Base-by-base conservation (phyloP, 2,113 vertebrate genomes). In the Actinemys pallida region DNA sequence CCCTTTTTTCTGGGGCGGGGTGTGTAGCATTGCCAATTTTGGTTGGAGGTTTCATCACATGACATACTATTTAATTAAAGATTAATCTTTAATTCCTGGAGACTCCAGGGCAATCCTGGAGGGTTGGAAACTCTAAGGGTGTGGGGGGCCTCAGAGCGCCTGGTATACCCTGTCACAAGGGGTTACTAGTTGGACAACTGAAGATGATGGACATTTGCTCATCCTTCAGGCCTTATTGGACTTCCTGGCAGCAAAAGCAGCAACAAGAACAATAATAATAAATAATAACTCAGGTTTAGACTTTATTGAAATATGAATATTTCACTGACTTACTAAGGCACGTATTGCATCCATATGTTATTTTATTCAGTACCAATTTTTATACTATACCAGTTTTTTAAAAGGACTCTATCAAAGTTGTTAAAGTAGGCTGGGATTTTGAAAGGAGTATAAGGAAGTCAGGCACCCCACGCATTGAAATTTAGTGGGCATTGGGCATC, bases 191-290 rank as follows among this genome's bases (percentile, higher is more conserved):
- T 95, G 94, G 94, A 95, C 95, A 95, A 86, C 89, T 93, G 95
- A 97, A 91, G 88, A 83, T 97, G 96, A 97, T 92, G 97, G 94
- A 96, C 93, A 96, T 97, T 95, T 96, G 89, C 96, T 96, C 95
- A 96, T 88, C 95, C 76, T 94, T 83, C 86, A 95, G 93, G 90
- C 94, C 94, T 96, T 95, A 81, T 75, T 94, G 94, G 95, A 92
- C 95, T 95, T 97, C 96, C 95, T 96, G 94, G 94, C 94, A 96
- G 87, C 87, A 95, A 65, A 69, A 87, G 49, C 4, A 2, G 25
- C 86, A 35, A 35, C 14, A 65, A 17, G 6, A 35, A 35, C 10
- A 57, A 27, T 57, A 57, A 57, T 5, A 57, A 57, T 57, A 57
- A 62, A 90, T 65, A 93, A 90, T 92, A 93, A 96, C 91, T 97